phyloP scores from a whole-genome alignment of 2,797 vertebrate genomes.

The Sebastolobus altivelis region DNA sequence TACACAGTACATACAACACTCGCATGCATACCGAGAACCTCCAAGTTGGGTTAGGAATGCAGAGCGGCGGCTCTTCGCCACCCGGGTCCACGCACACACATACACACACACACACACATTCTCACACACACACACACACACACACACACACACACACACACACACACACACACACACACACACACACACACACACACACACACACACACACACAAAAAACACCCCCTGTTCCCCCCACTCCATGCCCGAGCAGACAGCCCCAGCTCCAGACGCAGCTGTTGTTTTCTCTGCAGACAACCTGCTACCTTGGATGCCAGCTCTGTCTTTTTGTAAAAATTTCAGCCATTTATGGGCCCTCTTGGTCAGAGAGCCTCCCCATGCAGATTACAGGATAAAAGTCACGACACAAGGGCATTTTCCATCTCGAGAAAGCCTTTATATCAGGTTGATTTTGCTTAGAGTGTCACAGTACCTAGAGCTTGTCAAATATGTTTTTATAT shows the following conservation, averaged over 20 bases:
- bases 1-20: constrained; percentile 5
- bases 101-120: not conserved
- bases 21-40: constrained; percentile 33
- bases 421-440: constrained; percentile 3
- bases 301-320: constrained; percentile 72
- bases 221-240: constrained; percentile 38
- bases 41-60: constrained; percentile 63
- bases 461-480: not conserved
- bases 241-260: constrained; percentile 56
- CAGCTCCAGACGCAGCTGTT: constrained; percentile 76
- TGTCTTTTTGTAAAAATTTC: constrained; percentile 41
- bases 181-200: constrained; percentile 1
- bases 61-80: constrained; percentile 54
- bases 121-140: not conserved
- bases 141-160: constrained; percentile 1
- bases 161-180: constrained; percentile 11
- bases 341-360: constrained; percentile 37
- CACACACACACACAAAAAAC: constrained; percentile 9
- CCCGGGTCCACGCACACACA: constrained; percentile 32
- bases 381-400: constrained; percentile 12
- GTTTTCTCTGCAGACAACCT: constrained; percentile 78
- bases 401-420: not conserved
- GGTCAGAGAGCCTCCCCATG: constrained; percentile 20
- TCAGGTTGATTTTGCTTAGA: not conserved
- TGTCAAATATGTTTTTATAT: not conserved